Evolutionary conservation across 2,113 vertebrate genomes (phyloP).

Genomic region (Centrocercus urophasianus): DNA sequence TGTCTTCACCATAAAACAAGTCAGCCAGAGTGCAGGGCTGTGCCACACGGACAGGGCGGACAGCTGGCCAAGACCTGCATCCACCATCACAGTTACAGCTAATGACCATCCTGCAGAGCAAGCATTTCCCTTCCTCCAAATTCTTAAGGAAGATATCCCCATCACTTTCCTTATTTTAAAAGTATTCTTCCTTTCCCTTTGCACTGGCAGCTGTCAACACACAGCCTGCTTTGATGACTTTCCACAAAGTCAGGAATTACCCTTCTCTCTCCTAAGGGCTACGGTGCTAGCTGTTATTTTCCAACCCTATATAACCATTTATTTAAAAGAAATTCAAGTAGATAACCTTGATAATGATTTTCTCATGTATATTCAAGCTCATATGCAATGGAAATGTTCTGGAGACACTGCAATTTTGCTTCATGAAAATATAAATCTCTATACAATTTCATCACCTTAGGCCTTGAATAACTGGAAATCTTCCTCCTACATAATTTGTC

Average conservation of each 20-base stretch:
- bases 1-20: not conserved
- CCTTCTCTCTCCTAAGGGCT: not conserved
- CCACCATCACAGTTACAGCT: not conserved
- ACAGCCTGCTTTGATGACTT: not conserved
- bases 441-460: not conserved
- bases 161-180: not conserved
- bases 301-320: not conserved
- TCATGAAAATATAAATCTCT: slow-evolving; percentile 34
- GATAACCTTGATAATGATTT: not conserved
- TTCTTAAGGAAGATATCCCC: not conserved
- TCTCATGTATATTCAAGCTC: not conserved
- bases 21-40: not conserved
- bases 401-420: not conserved
- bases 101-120: not conserved
- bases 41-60: not conserved
- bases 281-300: not conserved
- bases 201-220: not conserved
- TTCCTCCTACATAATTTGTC: slow-evolving; percentile 50
- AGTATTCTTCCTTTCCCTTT: not conserved
- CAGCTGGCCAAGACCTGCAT: rapidly evolving
- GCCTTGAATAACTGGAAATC: slow-evolving; percentile 47
- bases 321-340: not conserved
- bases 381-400: not conserved
- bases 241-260: not conserved
- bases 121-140: not conserved